Base-by-base conservation (phyloP, 2,888 invertebrate species). In the Nomada lathburiana region DNA sequence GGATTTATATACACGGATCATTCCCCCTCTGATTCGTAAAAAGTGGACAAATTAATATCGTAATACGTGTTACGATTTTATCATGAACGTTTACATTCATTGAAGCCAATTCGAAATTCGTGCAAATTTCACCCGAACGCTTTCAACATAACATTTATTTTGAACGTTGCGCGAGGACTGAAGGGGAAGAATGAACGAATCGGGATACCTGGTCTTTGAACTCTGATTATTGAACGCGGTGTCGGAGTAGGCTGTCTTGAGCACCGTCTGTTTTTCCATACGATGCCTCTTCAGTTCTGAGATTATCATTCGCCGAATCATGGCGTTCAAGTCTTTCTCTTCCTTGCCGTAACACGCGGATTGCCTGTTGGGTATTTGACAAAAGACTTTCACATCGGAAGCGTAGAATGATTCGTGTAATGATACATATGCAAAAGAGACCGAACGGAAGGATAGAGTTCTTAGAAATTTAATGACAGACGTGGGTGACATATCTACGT, bases 181-280 rank as follows among this genome's bases (percentile, higher is more conserved):
- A 5, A n/a, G 18, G 13, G 9, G 1, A 13, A 23, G 16, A n/a
- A 23, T n/a, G 16, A 50, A 64, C 63, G 63, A 26, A 16, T 23
- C 36, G 23, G 20, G 64, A 47, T 82, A 82, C 82, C 75, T 82
- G 36, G 44, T 71, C 1, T 1, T 52, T 10, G 1, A 9, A 10
- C 23, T 50, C 10, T 68, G 76, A 36, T 11, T 72, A 0, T 57
- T 81, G 10, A 26, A 70, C 11, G 53, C 76, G 1, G 76, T 80
- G n/a, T 87, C 87, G 20, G 85, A 87, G 29, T 73, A 69, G 2
- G 82, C 68, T 36, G 76, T 83, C 59, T 74, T 87, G 26, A 82
- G 20, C 10, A 57, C 47, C 11, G 60, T 42, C 59, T 59, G 69
- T 20, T 79, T 70, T 44, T 68, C 86, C 23, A 74, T 81, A 2